Evolutionary conservation across 2,797 vertebrate genomes (phyloP).

Genomic region (Netta rufina): DNA sequence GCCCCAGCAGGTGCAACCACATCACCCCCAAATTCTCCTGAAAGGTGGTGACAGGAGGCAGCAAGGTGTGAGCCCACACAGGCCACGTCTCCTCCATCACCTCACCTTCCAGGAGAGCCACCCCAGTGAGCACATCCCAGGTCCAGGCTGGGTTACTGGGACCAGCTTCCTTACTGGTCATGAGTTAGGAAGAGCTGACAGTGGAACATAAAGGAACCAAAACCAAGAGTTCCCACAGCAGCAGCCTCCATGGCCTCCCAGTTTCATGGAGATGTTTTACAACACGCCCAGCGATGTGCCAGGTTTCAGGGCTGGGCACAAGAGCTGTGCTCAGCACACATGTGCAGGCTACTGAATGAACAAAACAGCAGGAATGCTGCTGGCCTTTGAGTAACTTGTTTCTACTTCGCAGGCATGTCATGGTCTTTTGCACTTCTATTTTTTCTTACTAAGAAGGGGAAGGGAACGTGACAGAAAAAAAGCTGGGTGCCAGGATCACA

Average conservation of each 20-base stretch:
- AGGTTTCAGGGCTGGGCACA: accelerated
- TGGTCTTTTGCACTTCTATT: accelerated
- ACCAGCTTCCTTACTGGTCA: neutral
- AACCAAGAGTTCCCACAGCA: accelerated
- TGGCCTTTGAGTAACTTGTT: neutral
- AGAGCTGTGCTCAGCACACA: neutral
- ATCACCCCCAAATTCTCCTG: neutral
- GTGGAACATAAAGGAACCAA: accelerated
- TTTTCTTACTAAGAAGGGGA: neutral
- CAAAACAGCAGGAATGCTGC: neutral
- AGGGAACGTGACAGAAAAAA: neutral
- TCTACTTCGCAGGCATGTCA: neutral
- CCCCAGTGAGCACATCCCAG: neutral
- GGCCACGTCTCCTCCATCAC: neutral
- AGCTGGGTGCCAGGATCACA: no score
- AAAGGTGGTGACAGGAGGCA: neutral
- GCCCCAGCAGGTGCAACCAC: neutral
- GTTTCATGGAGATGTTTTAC: accelerated
- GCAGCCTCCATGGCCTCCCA: neutral
- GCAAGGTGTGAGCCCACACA: neutral
- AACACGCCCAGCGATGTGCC: accelerated
- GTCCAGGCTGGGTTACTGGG: accelerated
- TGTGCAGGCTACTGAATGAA: neutral
- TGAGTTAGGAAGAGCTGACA: accelerated
- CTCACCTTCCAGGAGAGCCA: neutral